These are phyloP conservation scores for Stictocephala bisonia DNA, from an alignment of 2,888 invertebrate genomes.

Conservation along the genomic window DNA sequence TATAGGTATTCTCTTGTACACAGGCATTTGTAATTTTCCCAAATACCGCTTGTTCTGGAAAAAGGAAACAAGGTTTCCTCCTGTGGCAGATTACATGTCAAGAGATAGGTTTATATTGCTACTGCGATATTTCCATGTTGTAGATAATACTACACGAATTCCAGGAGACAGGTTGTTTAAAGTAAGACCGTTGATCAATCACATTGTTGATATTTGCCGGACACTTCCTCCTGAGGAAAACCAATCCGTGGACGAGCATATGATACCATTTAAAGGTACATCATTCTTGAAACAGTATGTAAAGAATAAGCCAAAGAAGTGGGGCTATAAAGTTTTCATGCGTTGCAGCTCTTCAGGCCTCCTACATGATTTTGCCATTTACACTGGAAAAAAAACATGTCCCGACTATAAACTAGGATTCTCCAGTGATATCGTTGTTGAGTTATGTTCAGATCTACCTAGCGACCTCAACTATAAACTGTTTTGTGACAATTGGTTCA, in stretches of 20 bases:
- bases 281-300: conserved; percentile 52
- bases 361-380: conserved; percentile 51
- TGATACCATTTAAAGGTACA: conserved; percentile 59
- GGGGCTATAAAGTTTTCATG: conserved; percentile 51
- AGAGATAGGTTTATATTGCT: conserved; percentile 54
- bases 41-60: conserved; percentile 58
- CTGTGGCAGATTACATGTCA: conserved; percentile 55
- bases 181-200: conserved; percentile 53
- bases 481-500: conserved; percentile 51
- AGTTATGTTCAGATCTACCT: conserved; percentile 2
- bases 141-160: conserved; percentile 47
- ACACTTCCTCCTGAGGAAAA: conserved; percentile 55
- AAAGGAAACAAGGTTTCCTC: conserved; percentile 52
- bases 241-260: conserved; percentile 59
- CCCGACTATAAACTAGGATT: conserved; percentile 5
- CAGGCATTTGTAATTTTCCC: conserved; percentile 55
- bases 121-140: conserved; percentile 10
- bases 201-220: conserved; percentile 46
- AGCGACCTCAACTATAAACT: conserved; percentile 48
- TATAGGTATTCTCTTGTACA: conserved; percentile 44
- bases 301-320: conserved; percentile 49
- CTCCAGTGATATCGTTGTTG: conserved; percentile 27
- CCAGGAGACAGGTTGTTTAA: conserved; percentile 54
- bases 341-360: conserved; percentile 50
- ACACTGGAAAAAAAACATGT: conserved; percentile 3